Evolutionary conservation across 2,113 vertebrate genomes (phyloP), one percentile per base, ranked within the genome.

Genomic region (Eclectus roratus): DNA sequence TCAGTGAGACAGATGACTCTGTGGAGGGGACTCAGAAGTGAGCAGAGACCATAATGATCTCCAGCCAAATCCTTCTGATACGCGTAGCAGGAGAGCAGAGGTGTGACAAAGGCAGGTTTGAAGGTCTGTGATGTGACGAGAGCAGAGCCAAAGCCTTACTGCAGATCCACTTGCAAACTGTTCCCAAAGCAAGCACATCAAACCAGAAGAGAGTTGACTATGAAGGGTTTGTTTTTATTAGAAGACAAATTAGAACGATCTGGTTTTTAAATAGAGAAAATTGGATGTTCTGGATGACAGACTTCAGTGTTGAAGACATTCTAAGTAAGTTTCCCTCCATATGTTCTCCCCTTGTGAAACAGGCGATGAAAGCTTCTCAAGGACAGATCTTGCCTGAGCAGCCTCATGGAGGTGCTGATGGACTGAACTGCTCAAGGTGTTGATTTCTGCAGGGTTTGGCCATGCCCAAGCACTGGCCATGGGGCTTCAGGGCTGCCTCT

Each of bases 201-300:
- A 58, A n/a, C 7, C 29, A 70, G 27, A 25, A 80, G 4, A 73
- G 39, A 66, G 20, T 4, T 64, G 50, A 81, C 49, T 53, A 41
- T 25, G 39, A 81, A 68, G 37, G 41, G n/a, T 27, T 91, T 84
- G 41, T 29, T 84, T 87, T 79, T 47, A 82, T 64, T 87, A 91
- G 31, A 89, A 84, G 65, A 78, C 21, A 91, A 93, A 93, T 95
- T 79, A 81, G 47, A 91, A 82, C 17, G 55, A 87, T 88, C 61
- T 56, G 6, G 39, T 93, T 81, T 27, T 64, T 47, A 87, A 95
- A 84, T 15, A 47, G 29, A 81, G 50, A 84, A 95, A 91, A 94
- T 78, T 58, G 43, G 77, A 87, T 95, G 87, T 84, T 94, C 87
- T 78, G 80, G 55, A 3, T 71, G 84, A 94, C 44, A 87, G 39